phyloP scores from a whole-genome alignment of 2,113 vertebrate genomes.

The Neotoma lepida region DNA sequence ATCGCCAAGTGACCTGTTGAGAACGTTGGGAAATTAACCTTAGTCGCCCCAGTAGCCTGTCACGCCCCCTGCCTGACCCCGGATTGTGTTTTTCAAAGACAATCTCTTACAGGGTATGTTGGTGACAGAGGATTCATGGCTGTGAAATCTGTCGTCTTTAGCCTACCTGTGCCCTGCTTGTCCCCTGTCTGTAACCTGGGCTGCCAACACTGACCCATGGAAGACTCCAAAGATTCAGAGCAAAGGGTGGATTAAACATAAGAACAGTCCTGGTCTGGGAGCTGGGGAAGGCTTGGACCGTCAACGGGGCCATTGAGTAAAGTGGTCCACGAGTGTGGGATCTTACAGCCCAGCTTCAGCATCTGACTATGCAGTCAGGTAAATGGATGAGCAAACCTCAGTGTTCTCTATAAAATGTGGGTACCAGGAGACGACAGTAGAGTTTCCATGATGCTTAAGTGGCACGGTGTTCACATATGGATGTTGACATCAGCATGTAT shows the following conservation, averaged over 20 bases:
- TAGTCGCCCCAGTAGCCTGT: conserved; percentile 73
- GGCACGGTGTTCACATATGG: too few relatives aligned
- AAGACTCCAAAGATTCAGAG: not conserved
- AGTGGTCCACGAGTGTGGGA: rapidly evolving
- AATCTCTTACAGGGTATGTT: conserved; percentile 78
- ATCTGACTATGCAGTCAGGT: not conserved
- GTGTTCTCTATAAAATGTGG: conserved; percentile 18
- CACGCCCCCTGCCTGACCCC: conserved; percentile 79
- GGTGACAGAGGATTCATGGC: conserved; percentile 81
- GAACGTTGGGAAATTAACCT: conserved; percentile 79
- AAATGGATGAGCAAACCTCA: not conserved
- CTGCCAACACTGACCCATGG: conserved; percentile 46
- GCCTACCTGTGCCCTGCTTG: conserved; percentile 66
- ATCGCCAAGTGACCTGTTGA: not conserved
- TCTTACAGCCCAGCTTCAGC: not conserved
- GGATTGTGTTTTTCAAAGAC: conserved; percentile 83
- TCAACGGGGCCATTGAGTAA: not conserved
- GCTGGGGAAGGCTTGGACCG: too few relatives aligned
- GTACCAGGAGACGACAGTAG: not conserved
- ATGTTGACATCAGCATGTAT: rapidly evolving
- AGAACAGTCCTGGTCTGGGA: not conserved
- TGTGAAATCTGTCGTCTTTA: conserved; percentile 77
- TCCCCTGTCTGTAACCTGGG: conserved; percentile 72
- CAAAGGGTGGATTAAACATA: not conserved
- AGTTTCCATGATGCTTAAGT: too few relatives aligned